Conservation (phyloP, 1,140 invertebrate species). For the Gonioctena quinquepunctata region DNA sequence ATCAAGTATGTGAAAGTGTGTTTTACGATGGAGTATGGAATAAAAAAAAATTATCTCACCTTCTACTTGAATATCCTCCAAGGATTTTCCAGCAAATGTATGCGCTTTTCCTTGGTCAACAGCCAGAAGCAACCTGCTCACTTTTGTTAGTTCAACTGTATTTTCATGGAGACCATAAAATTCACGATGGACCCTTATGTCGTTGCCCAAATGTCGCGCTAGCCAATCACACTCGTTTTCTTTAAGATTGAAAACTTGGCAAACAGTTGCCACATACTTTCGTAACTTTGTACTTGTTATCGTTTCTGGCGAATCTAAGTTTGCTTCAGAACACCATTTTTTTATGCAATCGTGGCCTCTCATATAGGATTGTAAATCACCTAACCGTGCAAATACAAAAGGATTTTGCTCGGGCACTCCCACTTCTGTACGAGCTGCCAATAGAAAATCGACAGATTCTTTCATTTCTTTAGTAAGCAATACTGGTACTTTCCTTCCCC, state of each 20-base stretch:
- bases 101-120: constrained; percentile 1
- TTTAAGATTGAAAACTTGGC: constrained; percentile 17
- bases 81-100: constrained; percentile 13
- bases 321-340: constrained; percentile 15
- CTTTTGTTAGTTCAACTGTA: constrained; percentile 15
- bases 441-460: constrained; percentile 15
- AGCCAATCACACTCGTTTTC: constrained; percentile 18
- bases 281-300: constrained; percentile 18
- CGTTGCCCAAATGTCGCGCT: constrained; percentile 15
- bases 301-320: neutral
- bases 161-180: constrained; percentile 20
- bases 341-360: constrained; percentile 14
- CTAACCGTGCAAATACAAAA: neutral
- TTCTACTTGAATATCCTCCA: constrained; percentile 9
- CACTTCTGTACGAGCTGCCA: neutral
- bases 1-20: too few relatives aligned
- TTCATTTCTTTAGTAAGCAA: constrained; percentile 18
- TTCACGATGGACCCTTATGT: constrained; percentile 10
- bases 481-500: constrained; percentile 16
- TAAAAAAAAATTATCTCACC: neutral
- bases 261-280: constrained; percentile 14
- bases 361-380: neutral
- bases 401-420: neutral
- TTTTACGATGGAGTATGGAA: too few relatives aligned
- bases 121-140: constrained; percentile 3